phyloP scores from a whole-genome alignment of 35 echinoderm and acorn worm genomes.

The Heliocidaris erythrogramma region DNA sequence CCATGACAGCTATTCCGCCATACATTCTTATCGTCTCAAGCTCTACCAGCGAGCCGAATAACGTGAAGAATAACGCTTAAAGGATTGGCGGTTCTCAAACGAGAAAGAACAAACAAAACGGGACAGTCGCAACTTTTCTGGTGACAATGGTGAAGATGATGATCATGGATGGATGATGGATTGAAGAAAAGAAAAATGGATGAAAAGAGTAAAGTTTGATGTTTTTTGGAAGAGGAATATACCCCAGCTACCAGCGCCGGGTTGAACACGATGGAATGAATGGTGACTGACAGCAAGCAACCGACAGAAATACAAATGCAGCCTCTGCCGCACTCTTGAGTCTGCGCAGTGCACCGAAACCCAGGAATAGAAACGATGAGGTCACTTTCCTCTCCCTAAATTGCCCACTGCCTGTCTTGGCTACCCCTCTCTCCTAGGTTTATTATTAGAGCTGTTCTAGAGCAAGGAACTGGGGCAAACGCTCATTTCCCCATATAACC shows the following conservation, averaged over 20 bases:
- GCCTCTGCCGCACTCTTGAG: neutral
- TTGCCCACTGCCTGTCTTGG: constrained; percentile 48
- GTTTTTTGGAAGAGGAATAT: constrained; percentile 49
- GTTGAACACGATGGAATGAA: constrained; percentile 53
- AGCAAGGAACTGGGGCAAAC: constrained; percentile 49
- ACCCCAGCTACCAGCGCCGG: constrained; percentile 54
- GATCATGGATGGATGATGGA: constrained; percentile 25
- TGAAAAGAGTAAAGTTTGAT: constrained; percentile 11
- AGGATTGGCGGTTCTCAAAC: constrained; percentile 39
- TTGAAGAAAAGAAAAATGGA: constrained; percentile 38
- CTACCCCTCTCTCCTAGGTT: constrained; percentile 9
- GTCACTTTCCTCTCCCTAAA: constrained; percentile 47
- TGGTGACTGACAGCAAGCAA: neutral
- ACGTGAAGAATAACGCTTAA: constrained; percentile 37
- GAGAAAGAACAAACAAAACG: constrained; percentile 14
- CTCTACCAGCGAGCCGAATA: constrained; percentile 51
- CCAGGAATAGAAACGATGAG: constrained; percentile 45
- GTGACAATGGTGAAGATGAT: neutral
- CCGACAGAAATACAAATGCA: neutral
- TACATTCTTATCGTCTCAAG: constrained; percentile 54
- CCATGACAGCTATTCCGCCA: constrained; percentile 48
- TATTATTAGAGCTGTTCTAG: constrained; percentile 44
- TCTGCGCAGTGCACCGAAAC: neutral
- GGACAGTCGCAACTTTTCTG: constrained; percentile 9
- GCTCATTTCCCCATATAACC: constrained; percentile 40